A percentile compares a stretch with the other conserved stretches of the same genome.
Evolutionary conservation across 2,888 invertebrate species (phyloP).

Genomic region (Formica aserva): DNA sequence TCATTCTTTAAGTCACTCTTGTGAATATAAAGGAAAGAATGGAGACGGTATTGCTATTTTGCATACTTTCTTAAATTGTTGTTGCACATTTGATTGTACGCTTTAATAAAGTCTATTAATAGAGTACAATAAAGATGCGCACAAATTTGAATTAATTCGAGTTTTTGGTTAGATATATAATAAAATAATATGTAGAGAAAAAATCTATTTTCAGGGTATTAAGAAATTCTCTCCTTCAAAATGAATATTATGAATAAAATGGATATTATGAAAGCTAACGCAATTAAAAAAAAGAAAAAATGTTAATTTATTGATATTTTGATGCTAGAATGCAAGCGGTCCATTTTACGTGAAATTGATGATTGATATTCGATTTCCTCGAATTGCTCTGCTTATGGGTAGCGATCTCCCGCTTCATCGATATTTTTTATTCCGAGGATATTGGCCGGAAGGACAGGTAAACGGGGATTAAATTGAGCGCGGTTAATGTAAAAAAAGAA

Average conservation of each 20-base stretch:
- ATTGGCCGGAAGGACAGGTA: slow-evolving; percentile 20
- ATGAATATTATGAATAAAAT: no score
- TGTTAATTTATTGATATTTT: neutral
- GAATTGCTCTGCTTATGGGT: slow-evolving; percentile 17
- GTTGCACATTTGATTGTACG: neutral
- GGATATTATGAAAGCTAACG: no score
- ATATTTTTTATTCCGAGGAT: slow-evolving; percentile 33
- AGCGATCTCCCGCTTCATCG: slow-evolving; percentile 16
- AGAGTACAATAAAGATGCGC: neutral
- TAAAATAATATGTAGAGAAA: neutral
- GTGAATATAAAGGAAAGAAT: slow-evolving; percentile 27
- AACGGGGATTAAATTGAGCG: slow-evolving; percentile 72
- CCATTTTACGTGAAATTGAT: slow-evolving; percentile 3
- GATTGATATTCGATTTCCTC: slow-evolving; percentile 35
- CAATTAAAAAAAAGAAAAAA: neutral
- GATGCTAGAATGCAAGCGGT: neutral
- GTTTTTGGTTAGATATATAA: neutral
- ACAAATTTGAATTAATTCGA: neutral
- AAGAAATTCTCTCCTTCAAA: neutral
- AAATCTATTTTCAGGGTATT: neutral
- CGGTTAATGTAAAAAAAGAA: slow-evolving; percentile 76
- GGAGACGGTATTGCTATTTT: slow-evolving; percentile 9
- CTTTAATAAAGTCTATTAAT: neutral
- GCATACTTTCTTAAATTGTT: slow-evolving; percentile 1
- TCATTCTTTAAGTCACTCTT: slow-evolving; percentile 23